These are phyloP conservation scores for Propithecus coquereli DNA, from an alignment of 2,113 vertebrate species.

Conservation along the genomic window DNA sequence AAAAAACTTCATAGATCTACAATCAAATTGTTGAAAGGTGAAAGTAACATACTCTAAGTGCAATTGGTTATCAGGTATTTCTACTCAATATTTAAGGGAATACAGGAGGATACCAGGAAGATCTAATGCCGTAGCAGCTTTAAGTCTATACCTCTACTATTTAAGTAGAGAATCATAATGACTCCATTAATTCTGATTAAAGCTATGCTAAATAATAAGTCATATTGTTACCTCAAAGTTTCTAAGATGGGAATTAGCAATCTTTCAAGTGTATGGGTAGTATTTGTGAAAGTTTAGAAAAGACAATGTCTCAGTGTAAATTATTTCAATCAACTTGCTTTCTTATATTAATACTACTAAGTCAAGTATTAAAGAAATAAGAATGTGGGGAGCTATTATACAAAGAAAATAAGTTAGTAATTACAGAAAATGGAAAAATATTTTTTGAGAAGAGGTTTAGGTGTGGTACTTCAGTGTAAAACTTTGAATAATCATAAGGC, in stretches of 20 bases:
- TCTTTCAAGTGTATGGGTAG: not conserved
- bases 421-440: not conserved
- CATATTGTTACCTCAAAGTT: not conserved
- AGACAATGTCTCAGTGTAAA: not conserved
- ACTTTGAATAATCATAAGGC: not conserved
- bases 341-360: not conserved
- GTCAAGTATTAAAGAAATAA: not conserved
- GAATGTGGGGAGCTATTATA: not conserved
- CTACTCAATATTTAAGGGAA: not conserved
- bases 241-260: not conserved
- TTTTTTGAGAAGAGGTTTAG: not conserved
- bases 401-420: not conserved
- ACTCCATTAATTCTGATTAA: not conserved
- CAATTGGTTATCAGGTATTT: not conserved
- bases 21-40: not conserved
- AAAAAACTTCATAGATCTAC: not conserved
- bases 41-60: conserved; percentile 1
- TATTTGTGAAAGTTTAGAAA: not conserved
- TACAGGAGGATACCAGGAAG: not conserved
- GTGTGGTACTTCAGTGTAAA: not conserved
- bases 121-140: not conserved
- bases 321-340: not conserved
- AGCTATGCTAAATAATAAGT: not conserved
- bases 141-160: not conserved
- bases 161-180: not conserved